Evolutionary conservation across 2,888 invertebrate species (phyloP).

Genomic region (Mythimna vitellina): DNA sequence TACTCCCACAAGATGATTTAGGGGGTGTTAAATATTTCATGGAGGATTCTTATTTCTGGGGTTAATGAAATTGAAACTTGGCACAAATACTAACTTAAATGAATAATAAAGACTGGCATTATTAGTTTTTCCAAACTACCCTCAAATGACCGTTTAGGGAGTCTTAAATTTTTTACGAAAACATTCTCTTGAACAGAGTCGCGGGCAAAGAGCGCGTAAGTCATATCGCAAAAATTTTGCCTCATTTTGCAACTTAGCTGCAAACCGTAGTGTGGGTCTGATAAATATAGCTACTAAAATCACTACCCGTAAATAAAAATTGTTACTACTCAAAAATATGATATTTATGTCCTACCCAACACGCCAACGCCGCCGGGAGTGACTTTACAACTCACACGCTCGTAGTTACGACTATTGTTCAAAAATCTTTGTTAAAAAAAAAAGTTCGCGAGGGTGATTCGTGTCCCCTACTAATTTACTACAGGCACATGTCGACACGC

Average conservation of each 20-base stretch:
- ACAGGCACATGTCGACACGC: conserved; percentile 89
- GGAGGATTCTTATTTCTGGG: too few relatives aligned
- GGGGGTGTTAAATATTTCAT: too few relatives aligned
- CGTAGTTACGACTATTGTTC: conserved; percentile 89
- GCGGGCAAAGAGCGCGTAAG: too few relatives aligned
- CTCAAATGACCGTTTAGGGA: too few relatives aligned
- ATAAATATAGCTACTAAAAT: background rate
- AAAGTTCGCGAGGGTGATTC: conserved; percentile 85
- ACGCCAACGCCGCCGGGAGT: conserved; percentile 80
- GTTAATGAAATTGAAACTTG: too few relatives aligned
- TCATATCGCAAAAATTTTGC: background rate
- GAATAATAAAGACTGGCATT: too few relatives aligned
- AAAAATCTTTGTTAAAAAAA: conserved; percentile 86
- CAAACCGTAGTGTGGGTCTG: background rate
- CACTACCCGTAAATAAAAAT: conserved; percentile 14
- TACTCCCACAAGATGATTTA: too few relatives aligned
- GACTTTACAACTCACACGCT: conserved; percentile 86
- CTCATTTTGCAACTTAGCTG: background rate
- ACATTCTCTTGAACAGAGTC: too few relatives aligned
- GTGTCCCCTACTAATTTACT: conserved; percentile 89
- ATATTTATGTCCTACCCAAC: conserved; percentile 55
- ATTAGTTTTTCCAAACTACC: too few relatives aligned
- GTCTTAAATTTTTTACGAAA: too few relatives aligned
- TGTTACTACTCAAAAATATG: conserved; percentile 51
- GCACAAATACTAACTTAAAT: too few relatives aligned